phyloP scores from a whole-genome alignment of 2,888 invertebrate genomes.

The Drosophila subsilvestris region DNA sequence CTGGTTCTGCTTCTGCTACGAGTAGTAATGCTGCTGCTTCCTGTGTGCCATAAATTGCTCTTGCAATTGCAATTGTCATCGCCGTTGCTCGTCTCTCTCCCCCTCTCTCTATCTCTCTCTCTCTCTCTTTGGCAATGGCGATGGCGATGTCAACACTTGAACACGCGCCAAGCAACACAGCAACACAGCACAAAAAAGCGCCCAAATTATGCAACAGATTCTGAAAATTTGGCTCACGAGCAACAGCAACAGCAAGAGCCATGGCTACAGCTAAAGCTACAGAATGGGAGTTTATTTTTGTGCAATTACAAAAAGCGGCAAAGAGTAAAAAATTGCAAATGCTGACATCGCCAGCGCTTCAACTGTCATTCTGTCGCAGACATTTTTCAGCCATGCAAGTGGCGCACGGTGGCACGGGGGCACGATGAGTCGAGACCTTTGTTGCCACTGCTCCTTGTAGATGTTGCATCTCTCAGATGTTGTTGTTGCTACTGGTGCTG shows the following conservation, averaged over 20 bases:
- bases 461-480: constrained; percentile 13
- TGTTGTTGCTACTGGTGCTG: constrained; percentile 38
- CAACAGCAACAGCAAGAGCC: neutral
- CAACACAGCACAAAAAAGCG: constrained; percentile 56
- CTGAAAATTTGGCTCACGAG: constrained; percentile 64
- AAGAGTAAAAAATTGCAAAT: constrained; percentile 31
- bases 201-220: constrained; percentile 77
- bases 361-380: constrained; percentile 71
- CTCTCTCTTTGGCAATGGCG: constrained; percentile 22
- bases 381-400: constrained; percentile 45
- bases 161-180: constrained; percentile 69
- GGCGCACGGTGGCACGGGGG: constrained; percentile 1
- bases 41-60: constrained; percentile 63
- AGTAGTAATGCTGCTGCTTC: constrained; percentile 18
- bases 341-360: constrained; percentile 67
- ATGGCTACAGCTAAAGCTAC: neutral
- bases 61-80: constrained; percentile 75
- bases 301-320: constrained; percentile 64
- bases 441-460: constrained; percentile 7
- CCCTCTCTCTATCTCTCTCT: neutral
- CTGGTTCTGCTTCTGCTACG: constrained; percentile 10
- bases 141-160: constrained; percentile 75
- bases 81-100: constrained; percentile 46
- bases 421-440: constrained; percentile 14
- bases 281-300: constrained; percentile 64